These are phyloP conservation scores for Daubentonia madagascariensis DNA, from an alignment of 2,113 vertebrate species.

Conservation along the genomic window DNA sequence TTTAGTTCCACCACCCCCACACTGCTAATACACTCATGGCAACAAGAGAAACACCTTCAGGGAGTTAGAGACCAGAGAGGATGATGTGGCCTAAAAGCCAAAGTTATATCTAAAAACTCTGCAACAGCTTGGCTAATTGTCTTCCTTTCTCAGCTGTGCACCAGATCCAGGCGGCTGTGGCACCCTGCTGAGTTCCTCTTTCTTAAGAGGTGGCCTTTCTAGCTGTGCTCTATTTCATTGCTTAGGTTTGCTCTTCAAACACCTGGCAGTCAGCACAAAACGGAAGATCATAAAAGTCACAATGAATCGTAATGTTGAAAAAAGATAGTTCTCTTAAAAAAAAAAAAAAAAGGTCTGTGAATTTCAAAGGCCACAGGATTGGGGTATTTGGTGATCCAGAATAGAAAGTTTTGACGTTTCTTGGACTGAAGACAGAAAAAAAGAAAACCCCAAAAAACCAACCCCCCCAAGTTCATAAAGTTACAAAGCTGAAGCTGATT, in stretches of 20 bases:
- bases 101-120: neutral
- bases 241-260: neutral
- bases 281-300: neutral
- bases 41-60: neutral
- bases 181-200: neutral
- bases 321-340: neutral
- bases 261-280: neutral
- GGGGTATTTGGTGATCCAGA: neutral
- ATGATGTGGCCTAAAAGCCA: neutral
- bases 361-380: neutral
- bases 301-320: neutral
- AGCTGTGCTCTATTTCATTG: neutral
- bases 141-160: neutral
- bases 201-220: neutral
- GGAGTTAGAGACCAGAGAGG: neutral
- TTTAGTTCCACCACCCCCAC: neutral
- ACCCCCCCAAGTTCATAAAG: neutral
- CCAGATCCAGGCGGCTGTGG: neutral
- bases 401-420: neutral
- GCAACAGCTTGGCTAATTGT: fast-evolving
- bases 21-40: neutral
- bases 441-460: neutral
- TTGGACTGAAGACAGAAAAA: neutral
- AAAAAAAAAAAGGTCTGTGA: neutral
- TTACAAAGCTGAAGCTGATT: slow-evolving; percentile 35